Evolutionary conservation across 2,797 vertebrate genomes (phyloP), one percentile per base, ranked within the genome.

Genomic region (Nannoperca australis): DNA sequence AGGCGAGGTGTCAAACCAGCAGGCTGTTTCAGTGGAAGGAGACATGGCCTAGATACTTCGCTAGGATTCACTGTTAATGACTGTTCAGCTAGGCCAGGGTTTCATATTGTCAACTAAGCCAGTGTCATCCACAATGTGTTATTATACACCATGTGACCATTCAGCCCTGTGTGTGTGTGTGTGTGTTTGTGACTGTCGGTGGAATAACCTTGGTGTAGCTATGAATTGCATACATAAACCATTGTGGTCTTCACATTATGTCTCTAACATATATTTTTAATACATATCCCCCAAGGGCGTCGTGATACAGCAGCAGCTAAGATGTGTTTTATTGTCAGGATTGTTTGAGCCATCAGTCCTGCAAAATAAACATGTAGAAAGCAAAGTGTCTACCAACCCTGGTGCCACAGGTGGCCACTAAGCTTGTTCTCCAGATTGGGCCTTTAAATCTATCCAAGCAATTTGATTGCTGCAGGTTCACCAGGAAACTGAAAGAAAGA

Each of bases 31-130:
- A 73, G 80, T 63, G 24, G 54, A 81, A 81, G 38, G 71, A 90
- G 78, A 86, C 70, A 6, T 84, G 88, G 79, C 88, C 85, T 81
- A 84, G 85, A 91, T 91, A 88, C 82, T 84, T 89, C 87, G 89
- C 30, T 56, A 59, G 69, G 61, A 83, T 65, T 90, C 85, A 86
- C 79, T 81, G 81, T 89, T 90, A 86, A 89, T 88, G 79, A 86
- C 44, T 76, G 45, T 20, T 47, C 18, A 73, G 63, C 58, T 20
- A 40, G 55, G 72, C 68, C 66, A 53, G 11, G 65, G 78, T 82
- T 90, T 86, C 62, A 61, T 84, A 85, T 85, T 75, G 79, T 83
- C 79, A 83, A 68, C 64, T 78, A 36, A 77, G 69, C 66, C 71
- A 59, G 70, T 47, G 49, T 69, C 56, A 53, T 54, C 38, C 40